Evolutionary conservation across 2,888 invertebrate species (phyloP), one percentile per base, ranked within the genome.

Genomic region (Amorpha juglandis): DNA sequence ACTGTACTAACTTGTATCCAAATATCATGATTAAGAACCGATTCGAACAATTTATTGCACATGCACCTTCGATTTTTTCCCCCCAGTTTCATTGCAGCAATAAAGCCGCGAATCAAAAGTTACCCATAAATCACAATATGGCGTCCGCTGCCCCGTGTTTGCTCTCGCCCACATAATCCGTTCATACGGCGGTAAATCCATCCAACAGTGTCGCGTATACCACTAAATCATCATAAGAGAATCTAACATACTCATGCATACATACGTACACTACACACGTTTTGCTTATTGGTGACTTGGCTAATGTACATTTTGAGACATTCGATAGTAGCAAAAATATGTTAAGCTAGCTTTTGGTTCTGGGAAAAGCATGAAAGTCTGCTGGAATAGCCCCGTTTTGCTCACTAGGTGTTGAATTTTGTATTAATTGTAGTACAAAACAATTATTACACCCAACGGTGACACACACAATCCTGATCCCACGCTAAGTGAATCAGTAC

Each of bases 91-190:
- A 81, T 80, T 85, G 84, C 82, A 79, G 85, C 86, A 87, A 90
- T 91, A 90, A 91, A 90, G 86, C 87, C 84, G 89, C 89, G 91
- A 89, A 91, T 92, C 92, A 92, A 92, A 92, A 92, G 91, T 92
- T 84, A 78, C 74, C 83, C 77, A 78, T 92, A 93, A 90, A 90
- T 92, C 88, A 89, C 89, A 91, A 92, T 91, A 91, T 88, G 90
- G 91, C 90, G 92, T 86, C 83, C 89, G 87, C 86, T 89, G 90
- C 88, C 90, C 89, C 90, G 88, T 92, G 92, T 93, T 93, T 93
- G 92, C 92, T 86, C 88, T 92, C 92, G 92, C 92, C 92, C 92
- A 93, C 92, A 91, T 93, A 93, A 93, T 92, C 92, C 92, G 89
- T 91, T 92, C 89, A 88, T 91, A 87, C 87, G 89, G 83, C 92